Base-by-base conservation (phyloP, 53 echinoderm and acorn worm genomes). In the Mesocentrotus franciscanus region DNA sequence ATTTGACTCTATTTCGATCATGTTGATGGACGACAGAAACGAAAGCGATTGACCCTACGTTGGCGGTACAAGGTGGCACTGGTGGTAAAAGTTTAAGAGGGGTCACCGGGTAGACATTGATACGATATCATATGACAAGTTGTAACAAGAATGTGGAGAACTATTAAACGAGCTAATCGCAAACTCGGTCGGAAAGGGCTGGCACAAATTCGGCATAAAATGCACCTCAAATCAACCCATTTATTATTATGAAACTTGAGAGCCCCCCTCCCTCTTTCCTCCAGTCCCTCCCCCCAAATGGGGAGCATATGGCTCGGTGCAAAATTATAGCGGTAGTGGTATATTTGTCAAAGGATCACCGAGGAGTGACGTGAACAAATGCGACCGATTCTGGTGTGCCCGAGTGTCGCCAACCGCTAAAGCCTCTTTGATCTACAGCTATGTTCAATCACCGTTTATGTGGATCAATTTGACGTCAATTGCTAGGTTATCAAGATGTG, bases 381-480 rank as follows among this genome's bases (percentile, higher is more conserved):
- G 61, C 91, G 22, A 30, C 62, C 30, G 91, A 66, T 34, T 39
- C 66, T 66, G 35, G 34, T 32, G 60, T 90, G 49, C 59, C 90
- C 15, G n/a, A 17, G 90, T 91, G 91, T 91, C 91, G 91, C 91
- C 91, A 91, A 66, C 91, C 39, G 35, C 18, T 62, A 68, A 42
- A 91, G 91, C 91, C 87, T 66, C 91, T 91, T 66, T 91, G 91
- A 91, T 91, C 91, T 91, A 91, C 66, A 34, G 66, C 64, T 64
- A 91, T 91, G 91, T 91, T 91, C 91, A 64, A 62, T 66, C 91
- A 34, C 91, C 87, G 56, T 87, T 87, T 87, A 87, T 91, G 91
- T 35, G 66, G 91, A 91, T 91, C 64, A 66, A 91, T 62, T 91
- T 91, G 91, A 91, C 91, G 91, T 91, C 91, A 91, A 91, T 91